These are phyloP conservation scores for Melanaphis sacchari DNA, from an alignment of 1,140 invertebrate species.

Conservation along the genomic window DNA sequence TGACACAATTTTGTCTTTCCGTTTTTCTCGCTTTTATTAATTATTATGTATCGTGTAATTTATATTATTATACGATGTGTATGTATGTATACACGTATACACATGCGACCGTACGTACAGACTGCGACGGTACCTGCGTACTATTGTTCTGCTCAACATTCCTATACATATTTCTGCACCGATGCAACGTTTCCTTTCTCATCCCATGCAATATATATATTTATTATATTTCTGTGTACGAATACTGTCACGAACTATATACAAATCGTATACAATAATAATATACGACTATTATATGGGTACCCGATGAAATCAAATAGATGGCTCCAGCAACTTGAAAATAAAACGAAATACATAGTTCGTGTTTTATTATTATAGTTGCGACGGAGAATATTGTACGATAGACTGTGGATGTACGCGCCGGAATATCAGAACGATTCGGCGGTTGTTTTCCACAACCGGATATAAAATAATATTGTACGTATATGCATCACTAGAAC, in stretches of 20 bases:
- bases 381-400: not conserved
- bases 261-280: not conserved
- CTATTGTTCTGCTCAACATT: slow-evolving; percentile 38
- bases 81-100: not conserved
- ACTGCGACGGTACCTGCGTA: not conserved
- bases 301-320: not conserved
- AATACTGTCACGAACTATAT: slow-evolving; percentile 24
- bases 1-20: slow-evolving; percentile 24
- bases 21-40: slow-evolving; percentile 2
- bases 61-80: not conserved
- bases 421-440: not conserved
- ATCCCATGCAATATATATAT: not conserved
- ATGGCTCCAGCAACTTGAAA: not conserved
- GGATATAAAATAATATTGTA: too few species aligned
- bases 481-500: too few species aligned
- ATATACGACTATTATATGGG: not conserved
- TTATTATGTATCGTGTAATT: slow-evolving; percentile 35
- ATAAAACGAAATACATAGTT: not conserved
- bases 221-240: not conserved
- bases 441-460: too few species aligned
- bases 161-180: not conserved
- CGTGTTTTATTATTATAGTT: not conserved
- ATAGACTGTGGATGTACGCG: too few species aligned
- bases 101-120: too few species aligned
- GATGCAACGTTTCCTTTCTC: slow-evolving; percentile 37